Base-by-base conservation (phyloP, 2,888 invertebrate genomes). In the Chymomyza fuscimana region DNA sequence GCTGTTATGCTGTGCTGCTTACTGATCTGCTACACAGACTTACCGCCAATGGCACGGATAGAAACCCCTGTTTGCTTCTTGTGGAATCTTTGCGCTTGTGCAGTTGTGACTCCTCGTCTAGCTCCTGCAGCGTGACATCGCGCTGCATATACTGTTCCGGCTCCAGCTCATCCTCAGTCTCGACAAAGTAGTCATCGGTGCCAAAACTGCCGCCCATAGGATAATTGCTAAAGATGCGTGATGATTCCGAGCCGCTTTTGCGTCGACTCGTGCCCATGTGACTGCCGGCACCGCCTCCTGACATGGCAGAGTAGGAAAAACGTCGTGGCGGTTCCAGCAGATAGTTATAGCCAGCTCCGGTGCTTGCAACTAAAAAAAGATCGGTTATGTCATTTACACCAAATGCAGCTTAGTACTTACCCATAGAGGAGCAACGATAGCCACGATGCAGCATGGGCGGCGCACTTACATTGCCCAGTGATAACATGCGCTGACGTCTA, bases 341-440 rank as follows among this genome's bases (percentile, higher is more conserved):
- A 84, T 95, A 94, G 81, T 95, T 95, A 77, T 96, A 96, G 70
- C 95, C 96, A 16, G 94, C 94, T 5, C 94, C 94, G 69, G 95
- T 96, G 7, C 94, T 94, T 16, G 94, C 94, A 64, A 89, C 89
- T 93, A 36, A 5, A 7, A 7, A 12, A 4, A 46, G 40, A 12
- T 12, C 12, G 12, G 1, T 46, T 46, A 46, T 46, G 6, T 7
- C 32, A 15, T 10, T 2, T 25, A n/a, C 36, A 19, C 25, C 1
- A 0, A 16, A 16, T 1, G 16, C 4, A 16, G 5, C 46, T 5
- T 51, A 19, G 2, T 2, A 78, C 88, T 88, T 92, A 85, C 93
- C 93, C 71, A 94, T 93, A 60, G 94, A 94, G 4, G 94, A 94
- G 82, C 94, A 94, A 60, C 94, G 93, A 75, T 93, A 92, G 40